Base-by-base conservation (phyloP, 2,113 vertebrate species). In the Speoplatyrhinus poulsoni region DNA sequence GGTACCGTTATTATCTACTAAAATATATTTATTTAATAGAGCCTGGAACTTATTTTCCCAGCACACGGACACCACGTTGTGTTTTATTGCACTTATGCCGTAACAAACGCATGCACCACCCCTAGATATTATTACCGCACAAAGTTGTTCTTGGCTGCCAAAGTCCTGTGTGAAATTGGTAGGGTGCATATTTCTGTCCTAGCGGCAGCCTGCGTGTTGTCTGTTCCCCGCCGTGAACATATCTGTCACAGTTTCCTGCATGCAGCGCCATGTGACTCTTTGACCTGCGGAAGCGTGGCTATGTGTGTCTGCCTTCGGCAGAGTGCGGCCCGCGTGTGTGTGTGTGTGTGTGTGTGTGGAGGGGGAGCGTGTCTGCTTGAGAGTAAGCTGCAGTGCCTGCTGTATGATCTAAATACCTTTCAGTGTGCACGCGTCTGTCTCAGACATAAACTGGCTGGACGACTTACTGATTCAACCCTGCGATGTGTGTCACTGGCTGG, bases 281-380 rank as follows among this genome's bases (percentile, higher is more conserved):
- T 8, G 67, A 83, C 79, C 78, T 41, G 46, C 57, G 65, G 60
- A 65, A 82, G 84, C 59, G 56, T 60, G 57, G 47, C 41, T 59
- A 46, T 9, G 54, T 58, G 65, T 67, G 65, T 75, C 61, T 60
- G 56, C n/a, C 10, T 60, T 59, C 57, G 26, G 33, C 46, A 33
- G 58, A 74, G 74, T 62, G 65, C 81, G 78, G 79, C 61, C 59
- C 32, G 8, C 2, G 36, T 53, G 58, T 72, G 84, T 80, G 77
- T 67, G 79, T 56, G 59, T 87, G 85, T 41, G 84, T 80, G 84
- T 12, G 36, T 59, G 55, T 74, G 85, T 80, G 76, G 66, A 81
- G 55, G 55, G 26, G 77, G 60, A 88, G 86, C 46, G 85, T 82
- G 86, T 62, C 78, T 52, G 50, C 60, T 56, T 55, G 52, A 71